phyloP scores from a whole-genome alignment of 1,140 invertebrate species.

The Diorhabda elongata region DNA sequence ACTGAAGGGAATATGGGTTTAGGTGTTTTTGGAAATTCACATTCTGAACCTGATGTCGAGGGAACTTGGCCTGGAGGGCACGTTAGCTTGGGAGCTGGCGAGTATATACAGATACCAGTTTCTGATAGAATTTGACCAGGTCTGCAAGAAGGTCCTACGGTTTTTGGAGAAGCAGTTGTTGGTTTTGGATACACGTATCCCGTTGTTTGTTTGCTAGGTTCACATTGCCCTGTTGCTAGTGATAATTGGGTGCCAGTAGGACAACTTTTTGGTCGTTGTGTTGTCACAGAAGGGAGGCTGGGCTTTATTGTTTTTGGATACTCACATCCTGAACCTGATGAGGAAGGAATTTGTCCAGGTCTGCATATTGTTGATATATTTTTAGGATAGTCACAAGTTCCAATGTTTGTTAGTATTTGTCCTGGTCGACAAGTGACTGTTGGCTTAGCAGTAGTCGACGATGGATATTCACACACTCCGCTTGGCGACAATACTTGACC shows the following conservation, averaged over 20 bases:
- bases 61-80: conserved; percentile 11
- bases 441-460: background rate
- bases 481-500: background rate
- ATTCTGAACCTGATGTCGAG: conserved; percentile 5
- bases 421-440: background rate
- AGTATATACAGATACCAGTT: conserved; percentile 10
- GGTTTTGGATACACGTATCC: too few relatives aligned
- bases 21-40: conserved; percentile 6
- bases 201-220: too few relatives aligned
- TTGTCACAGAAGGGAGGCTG: too few relatives aligned
- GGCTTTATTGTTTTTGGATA: background rate
- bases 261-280: too few relatives aligned
- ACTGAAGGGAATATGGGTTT: background rate
- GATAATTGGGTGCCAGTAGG: too few relatives aligned
- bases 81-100: too few relatives aligned
- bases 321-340: conserved; percentile 12
- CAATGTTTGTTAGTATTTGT: conserved; percentile 5
- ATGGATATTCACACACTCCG: conserved; percentile 5
- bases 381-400: conserved; percentile 6
- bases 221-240: too few relatives aligned
- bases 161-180: background rate
- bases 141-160: background rate
- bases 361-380: too few relatives aligned
- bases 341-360: conserved; percentile 8
- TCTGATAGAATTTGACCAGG: background rate